Evolutionary conservation across 2,888 invertebrate genomes (phyloP).

Genomic region (Epinotia nisella): DNA sequence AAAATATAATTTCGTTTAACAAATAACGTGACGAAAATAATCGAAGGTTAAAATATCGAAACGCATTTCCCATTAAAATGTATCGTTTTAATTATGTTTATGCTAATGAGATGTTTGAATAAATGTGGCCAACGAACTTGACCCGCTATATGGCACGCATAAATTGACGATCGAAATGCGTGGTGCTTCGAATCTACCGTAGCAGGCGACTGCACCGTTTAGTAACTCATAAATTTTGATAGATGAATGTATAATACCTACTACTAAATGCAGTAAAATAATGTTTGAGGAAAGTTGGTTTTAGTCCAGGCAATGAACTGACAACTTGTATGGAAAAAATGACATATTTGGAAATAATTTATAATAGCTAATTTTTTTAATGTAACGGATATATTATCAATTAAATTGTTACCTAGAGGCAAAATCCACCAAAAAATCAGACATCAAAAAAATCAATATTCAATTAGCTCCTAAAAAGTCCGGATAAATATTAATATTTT

Average conservation of each 20-base stretch:
- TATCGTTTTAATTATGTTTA: conserved; percentile 25
- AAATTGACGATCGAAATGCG: conserved; percentile 7
- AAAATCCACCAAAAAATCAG: too few relatives aligned
- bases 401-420: too few relatives aligned
- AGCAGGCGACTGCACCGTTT: background rate
- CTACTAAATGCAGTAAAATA: background rate
- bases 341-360: too few relatives aligned
- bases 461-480: too few relatives aligned
- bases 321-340: too few relatives aligned
- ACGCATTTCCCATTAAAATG: conserved; percentile 14
- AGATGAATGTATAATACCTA: background rate
- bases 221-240: background rate
- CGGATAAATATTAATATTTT: too few relatives aligned
- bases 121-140: conserved; percentile 32
- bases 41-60: conserved; percentile 26
- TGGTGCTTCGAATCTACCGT: background rate
- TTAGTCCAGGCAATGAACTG: too few relatives aligned
- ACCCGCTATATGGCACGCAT: conserved; percentile 25
- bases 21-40: conserved; percentile 26
- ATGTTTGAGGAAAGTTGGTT: background rate
- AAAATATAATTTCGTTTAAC: conserved; percentile 17
- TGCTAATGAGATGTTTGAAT: conserved; percentile 30
- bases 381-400: too few relatives aligned
- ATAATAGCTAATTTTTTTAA: too few relatives aligned
- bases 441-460: too few relatives aligned